Base-by-base conservation (phyloP, 2,888 invertebrate genomes). In the Drosophila kuntzei region DNA sequence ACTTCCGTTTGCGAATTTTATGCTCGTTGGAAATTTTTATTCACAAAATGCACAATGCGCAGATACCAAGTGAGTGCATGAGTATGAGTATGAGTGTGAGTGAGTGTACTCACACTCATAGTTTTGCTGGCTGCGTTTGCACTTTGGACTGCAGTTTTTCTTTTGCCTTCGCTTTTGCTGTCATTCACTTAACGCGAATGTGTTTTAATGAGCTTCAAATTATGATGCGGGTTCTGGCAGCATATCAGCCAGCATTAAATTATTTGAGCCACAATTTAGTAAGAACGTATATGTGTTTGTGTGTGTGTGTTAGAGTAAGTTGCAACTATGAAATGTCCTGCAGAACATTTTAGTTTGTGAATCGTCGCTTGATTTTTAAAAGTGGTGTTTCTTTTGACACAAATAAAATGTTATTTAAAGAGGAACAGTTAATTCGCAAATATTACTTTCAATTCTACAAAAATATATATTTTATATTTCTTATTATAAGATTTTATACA, bases 1-100 rank as follows among this genome's bases (percentile, higher is more conserved):
- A 89, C 89, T 90, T 90, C 86, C 80, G 79, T 76, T 76, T 79
- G 90, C 80, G 78, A 87, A 89, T 90, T 90, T 87, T 78, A 83
- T 88, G 87, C 83, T 83, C 84, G 83, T 72, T 88, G 85, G 71
- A 70, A 71, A 82, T 77, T 89, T 87, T 85, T 67, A 82, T 87
- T 79, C 80, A 79, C 70, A 83, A 83, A 86, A 84, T 80, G 81
- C 87, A 83, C 83, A 87, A 83, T 88, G 71, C 78, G 74, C 84
- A 84, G 65, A 71, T 64, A 34, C 11, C 49, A 36, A 20, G 14
- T 36, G 27, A 27, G 51, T 36, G n/a, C 41, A 44, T 44, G 44
- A 37, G 44, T 39, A n/a, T 58, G 16, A n/a, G 8, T 41, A 20
- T 58, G 58, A 25, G 27, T 41, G 50, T 37, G 50, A 25, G 32